Base-by-base conservation (phyloP, 2,888 invertebrate genomes). In the Icerya purchasi region DNA sequence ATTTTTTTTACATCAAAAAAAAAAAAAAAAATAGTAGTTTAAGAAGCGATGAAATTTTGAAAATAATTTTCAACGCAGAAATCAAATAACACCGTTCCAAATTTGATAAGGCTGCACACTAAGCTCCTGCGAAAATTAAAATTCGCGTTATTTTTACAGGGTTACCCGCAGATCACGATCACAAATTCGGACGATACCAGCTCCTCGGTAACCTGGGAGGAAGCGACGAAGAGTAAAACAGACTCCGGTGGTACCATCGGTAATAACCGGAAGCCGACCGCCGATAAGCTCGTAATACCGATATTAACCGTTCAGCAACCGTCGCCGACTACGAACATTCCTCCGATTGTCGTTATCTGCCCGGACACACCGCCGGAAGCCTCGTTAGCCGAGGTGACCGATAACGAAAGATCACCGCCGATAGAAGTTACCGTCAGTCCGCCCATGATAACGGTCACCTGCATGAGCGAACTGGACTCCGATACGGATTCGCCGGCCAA, bases 381-480 rank as follows among this genome's bases (percentile, higher is more conserved):
- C 78, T 2, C 76, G 76, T 63, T 63, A 62, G 36, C 63, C 63
- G 54, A 59, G 51, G 21, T 8, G 5, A 8, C 14, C 5, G 14
- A 8, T 8, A 36, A 36, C 36, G 36, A 36, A 36, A 70, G 82
- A 69, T 75, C 82, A 66, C 73, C 77, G 72, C 74, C 72, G 23
- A 59, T 59, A 1, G 59, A 59, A 10, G 53, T 58, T 14, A 14
- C 5, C 5, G 14, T 36, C 14, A 49, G 36, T 21, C 83, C 83
- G 8, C 84, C 83, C 0, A 72, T 81, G 66, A 83, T 84, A 66
- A 84, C 83, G 14, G 80, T 86, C 24, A 85, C 85, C 0, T 81
- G 83, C 66, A 78, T 83, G 71, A 84, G 82, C 67, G 84, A 85
- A 70, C 75, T 75, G 18, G 85, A 86, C 71, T 84, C 84, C 2